Evolutionary conservation across 1,140 invertebrate species (phyloP).

Genomic region (Octopus bimaculoides): DNA sequence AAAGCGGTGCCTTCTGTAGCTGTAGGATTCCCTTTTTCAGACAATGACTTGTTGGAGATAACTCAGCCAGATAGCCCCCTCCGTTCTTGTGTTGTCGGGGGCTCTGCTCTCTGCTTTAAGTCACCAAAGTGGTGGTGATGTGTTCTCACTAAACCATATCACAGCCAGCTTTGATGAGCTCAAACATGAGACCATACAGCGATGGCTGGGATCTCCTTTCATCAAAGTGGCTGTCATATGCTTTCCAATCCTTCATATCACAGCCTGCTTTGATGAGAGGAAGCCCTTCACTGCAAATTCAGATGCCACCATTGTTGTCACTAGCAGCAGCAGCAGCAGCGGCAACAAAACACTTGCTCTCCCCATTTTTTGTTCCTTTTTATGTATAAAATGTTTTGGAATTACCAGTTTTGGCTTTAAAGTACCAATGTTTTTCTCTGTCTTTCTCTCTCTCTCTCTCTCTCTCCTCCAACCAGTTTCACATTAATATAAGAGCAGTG

Average conservation of each 20-base stretch:
- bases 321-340: background rate
- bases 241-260: constrained; percentile 24
- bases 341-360: too few species aligned
- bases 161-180: constrained; percentile 41
- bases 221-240: constrained; percentile 14
- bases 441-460: too few species aligned
- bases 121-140: constrained; percentile 35
- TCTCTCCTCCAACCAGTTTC: too few species aligned
- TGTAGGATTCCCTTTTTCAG: too few species aligned
- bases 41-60: background rate
- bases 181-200: constrained; percentile 2
- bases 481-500: too few species aligned
- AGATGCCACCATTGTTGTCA: background rate
- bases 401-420: too few species aligned
- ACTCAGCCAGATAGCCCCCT: background rate
- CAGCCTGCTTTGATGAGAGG: constrained; percentile 45
- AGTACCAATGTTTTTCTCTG: too few species aligned
- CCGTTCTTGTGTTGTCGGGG: background rate
- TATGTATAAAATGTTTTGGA: too few species aligned
- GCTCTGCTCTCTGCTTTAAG: constrained; percentile 2
- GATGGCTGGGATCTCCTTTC: constrained; percentile 11
- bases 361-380: too few species aligned
- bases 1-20: too few species aligned
- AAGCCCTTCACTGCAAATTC: constrained; percentile 6
- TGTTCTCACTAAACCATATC: constrained; percentile 33